phyloP scores from a whole-genome alignment of 1,140 invertebrate species.

The Eriosoma lanigerum region DNA sequence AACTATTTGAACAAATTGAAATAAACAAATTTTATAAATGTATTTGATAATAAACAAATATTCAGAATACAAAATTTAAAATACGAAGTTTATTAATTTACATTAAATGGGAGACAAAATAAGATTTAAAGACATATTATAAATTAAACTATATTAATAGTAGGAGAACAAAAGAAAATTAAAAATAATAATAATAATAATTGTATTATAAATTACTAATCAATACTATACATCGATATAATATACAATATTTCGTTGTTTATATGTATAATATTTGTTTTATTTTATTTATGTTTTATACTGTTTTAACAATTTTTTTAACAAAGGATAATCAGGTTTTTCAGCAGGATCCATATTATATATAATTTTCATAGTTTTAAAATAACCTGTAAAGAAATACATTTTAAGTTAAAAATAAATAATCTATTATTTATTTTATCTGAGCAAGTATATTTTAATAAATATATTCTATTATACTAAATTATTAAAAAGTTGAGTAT shows the following conservation, averaged over 20 bases:
- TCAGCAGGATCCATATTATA: slow-evolving; percentile 30
- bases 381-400: slow-evolving; percentile 24
- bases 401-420: neutral
- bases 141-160: neutral
- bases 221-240: neutral
- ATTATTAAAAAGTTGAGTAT: too few species aligned
- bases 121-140: neutral
- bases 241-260: neutral
- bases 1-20: neutral
- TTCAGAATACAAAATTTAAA: neutral
- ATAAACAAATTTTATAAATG: neutral
- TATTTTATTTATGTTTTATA: neutral
- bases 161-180: neutral
- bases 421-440: too few species aligned
- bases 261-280: neutral
- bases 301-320: slow-evolving; percentile 35
- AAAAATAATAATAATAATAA: neutral
- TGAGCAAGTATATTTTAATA: too few species aligned
- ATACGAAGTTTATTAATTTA: neutral
- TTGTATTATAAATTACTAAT: neutral
- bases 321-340: slow-evolving; percentile 17
- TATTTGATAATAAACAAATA: neutral
- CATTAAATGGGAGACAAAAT: neutral
- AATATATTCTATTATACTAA: too few species aligned
- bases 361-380: slow-evolving; percentile 16